These are phyloP conservation scores for Megalonaias nervosa DNA, from an alignment of 1,140 invertebrate genomes.

Conservation along the genomic window DNA sequence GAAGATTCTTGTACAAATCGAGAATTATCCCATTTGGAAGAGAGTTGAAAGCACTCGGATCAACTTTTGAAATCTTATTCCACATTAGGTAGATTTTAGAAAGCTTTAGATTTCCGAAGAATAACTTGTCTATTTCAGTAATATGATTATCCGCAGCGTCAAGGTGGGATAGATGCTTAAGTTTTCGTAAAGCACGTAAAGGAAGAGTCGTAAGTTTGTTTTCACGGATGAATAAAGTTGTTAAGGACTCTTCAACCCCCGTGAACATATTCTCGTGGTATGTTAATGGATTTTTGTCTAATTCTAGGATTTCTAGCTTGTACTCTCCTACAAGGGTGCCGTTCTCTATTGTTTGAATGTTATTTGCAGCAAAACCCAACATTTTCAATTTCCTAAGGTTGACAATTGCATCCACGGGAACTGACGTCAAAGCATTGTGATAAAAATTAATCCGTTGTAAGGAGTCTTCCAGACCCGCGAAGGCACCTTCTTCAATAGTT, in stretches of 20 bases:
- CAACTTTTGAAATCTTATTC: constrained; percentile 27
- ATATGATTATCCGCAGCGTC: constrained; percentile 27
- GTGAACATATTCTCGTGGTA: constrained; percentile 27
- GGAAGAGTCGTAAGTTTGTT: constrained; percentile 21
- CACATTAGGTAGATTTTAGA: constrained; percentile 16
- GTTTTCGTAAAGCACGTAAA: constrained; percentile 10
- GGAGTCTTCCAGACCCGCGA: constrained; percentile 23
- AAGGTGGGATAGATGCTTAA: constrained; percentile 18
- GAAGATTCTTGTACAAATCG: constrained; percentile 14
- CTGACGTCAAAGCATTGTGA: constrained; percentile 26
- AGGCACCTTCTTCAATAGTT: constrained; percentile 18
- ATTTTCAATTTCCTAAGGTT: constrained; percentile 21
- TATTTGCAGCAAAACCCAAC: constrained; percentile 26
- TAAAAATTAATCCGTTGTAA: constrained; percentile 32
- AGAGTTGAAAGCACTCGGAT: constrained; percentile 24
- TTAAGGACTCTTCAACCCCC: constrained; percentile 30
- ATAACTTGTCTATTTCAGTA: constrained; percentile 27
- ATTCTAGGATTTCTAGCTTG: constrained; percentile 22
- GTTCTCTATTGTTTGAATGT: constrained; percentile 18
- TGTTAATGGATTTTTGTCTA: constrained; percentile 24
- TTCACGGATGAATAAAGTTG: constrained; percentile 20
- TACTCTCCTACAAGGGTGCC: constrained; percentile 32
- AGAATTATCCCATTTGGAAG: constrained; percentile 26
- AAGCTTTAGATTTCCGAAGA: constrained; percentile 22
- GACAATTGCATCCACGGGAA: constrained; percentile 20